phyloP scores from a whole-genome alignment of 2,797 vertebrate species.

The Fistularia tabacaria region DNA sequence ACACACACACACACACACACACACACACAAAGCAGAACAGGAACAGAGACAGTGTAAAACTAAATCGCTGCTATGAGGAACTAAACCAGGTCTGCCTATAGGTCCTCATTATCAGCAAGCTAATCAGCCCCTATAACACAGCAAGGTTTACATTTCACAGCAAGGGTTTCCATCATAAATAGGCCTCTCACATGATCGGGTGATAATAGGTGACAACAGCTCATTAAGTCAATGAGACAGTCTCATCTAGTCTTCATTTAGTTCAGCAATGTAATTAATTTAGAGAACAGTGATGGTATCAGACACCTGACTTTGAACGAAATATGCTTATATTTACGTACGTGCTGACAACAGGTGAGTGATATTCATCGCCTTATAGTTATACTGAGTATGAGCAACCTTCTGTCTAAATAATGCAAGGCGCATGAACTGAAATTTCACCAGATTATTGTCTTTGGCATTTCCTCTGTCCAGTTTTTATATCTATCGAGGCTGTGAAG shows the following conservation, averaged over 20 bases:
- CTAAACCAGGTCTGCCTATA: constrained; percentile 31
- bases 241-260: constrained; percentile 1
- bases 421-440: too few species aligned
- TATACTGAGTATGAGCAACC: too few species aligned
- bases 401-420: too few species aligned
- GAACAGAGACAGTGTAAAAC: constrained; percentile 14
- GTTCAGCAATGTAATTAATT: background rate
- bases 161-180: constrained; percentile 30
- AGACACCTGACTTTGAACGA: background rate
- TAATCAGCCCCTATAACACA: constrained; percentile 36
- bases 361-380: too few species aligned
- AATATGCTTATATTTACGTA: too few species aligned
- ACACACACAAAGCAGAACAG: constrained; percentile 2
- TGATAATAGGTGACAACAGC: constrained; percentile 31
- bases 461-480: too few species aligned
- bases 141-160: constrained; percentile 20
- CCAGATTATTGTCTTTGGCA: too few species aligned
- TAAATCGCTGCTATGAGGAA: constrained; percentile 19
- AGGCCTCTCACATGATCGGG: constrained; percentile 27
- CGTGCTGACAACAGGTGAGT: too few species aligned
- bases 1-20: constrained; percentile 1
- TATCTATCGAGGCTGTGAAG: too few species aligned
- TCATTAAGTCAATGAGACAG: constrained; percentile 37
- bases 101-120: constrained; percentile 40
- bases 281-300: background rate